Evolutionary conservation across 1,140 invertebrate genomes (phyloP), one percentile per base, ranked within the genome.

Genomic region (Capitella teleta): DNA sequence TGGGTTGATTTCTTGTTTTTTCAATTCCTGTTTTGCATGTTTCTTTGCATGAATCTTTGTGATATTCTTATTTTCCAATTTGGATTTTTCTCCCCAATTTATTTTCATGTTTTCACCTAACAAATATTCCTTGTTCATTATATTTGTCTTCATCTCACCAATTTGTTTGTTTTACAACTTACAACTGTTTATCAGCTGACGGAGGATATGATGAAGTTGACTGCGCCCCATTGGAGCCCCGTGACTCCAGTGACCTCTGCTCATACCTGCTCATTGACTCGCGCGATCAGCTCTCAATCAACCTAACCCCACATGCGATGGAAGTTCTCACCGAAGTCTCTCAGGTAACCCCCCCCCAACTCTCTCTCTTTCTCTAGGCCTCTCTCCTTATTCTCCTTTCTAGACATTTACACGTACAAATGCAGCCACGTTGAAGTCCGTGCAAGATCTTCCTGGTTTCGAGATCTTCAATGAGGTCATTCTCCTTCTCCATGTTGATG

Each of bases 241-340:
- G n/a, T n/a, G n/a, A n/a, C n/a, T n/a, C n/a, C n/a, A n/a, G n/a
- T 40, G 38, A 66, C 5, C 66, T 74, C 28, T 82, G 83, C 18
- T 78, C 77, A 0, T 84, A 86, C 61, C 57, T 86, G 5, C 70
- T 83, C 16, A 57, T 87, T 5, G 79, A 83, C 52, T 77, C 80
- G 1, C 76, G 79, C 48, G 80, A 85, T 43, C 68, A 76, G 28
- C 65, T 87, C 3, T 80, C 83, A 57, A 58, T 86, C 3, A 85
- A 83, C 3, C 47, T 86, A n/a, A 84, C 82, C 1, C 80, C 75
- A 28, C 73, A 75, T 8, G 75, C 76, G 3, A 68, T 82, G 19
- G 71, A 75, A 57, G 76, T 80, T 1, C 57, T 85, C 4, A 76
- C 78, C 37, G 78, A 81, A 50, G 67, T 87, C 1, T 58, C 76